Evolutionary conservation across 2,888 invertebrate species (phyloP), one percentile per base, ranked within the genome.

Genomic region (Tupiocoris notatus): DNA sequence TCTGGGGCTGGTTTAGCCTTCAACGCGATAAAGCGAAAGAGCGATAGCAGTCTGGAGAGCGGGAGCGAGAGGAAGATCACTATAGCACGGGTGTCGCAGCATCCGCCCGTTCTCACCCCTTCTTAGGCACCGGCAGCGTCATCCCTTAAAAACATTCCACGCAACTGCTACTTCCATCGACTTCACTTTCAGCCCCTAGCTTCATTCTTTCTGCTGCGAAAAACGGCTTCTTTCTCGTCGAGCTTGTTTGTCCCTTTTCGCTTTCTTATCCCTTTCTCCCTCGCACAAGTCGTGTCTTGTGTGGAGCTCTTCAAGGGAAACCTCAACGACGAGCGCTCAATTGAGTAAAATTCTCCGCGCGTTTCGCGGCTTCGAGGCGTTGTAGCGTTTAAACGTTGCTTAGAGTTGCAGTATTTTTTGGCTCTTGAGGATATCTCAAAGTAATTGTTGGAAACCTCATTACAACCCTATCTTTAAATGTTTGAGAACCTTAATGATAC

Each of bases 71-170:
- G n/a, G n/a, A n/a, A n/a, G n/a, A n/a, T n/a, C n/a, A n/a, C n/a
- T n/a, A n/a, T n/a, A n/a, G n/a, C n/a, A 54, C 54, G n/a, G 59
- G 59, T 59, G 59, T 59, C 59, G 18, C 59, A 59, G 59, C 59
- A 18, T 59, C 59, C 59, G 17, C 73, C 70, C 61, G 20, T 58
- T 70, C 25, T 23, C 57, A 24, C 70, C 70, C 70, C 58, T 70
- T 24, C 21, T 59, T 70, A 39, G 21, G 20, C 70, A n/a, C 24
- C 24, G 24, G 18, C 22, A 22, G 74, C 63, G 75, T 75, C 65
- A 66, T 66, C 75, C 75, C 75, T 75, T 75, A 75, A 75, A 75
- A 75, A 75, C 65, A 63, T 18, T 58, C 74, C 63, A n/a, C n/a
- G n/a, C n/a, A n/a, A n/a, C n/a, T n/a, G n/a, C n/a, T n/a, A n/a